Conservation (phyloP, 1,140 invertebrate species). For the Atta colombica region DNA sequence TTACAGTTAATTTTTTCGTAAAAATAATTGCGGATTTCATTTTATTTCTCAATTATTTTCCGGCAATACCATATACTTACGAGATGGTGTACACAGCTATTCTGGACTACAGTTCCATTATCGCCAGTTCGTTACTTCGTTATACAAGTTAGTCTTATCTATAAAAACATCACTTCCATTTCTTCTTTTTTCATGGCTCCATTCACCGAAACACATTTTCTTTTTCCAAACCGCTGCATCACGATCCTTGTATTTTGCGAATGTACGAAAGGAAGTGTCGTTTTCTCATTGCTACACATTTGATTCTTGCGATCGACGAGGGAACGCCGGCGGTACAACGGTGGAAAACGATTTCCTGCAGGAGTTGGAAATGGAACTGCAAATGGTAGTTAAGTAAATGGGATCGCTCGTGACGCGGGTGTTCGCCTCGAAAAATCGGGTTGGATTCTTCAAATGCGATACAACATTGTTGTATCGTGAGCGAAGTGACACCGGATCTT, state of each 20-base stretch:
- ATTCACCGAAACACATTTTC: constrained; percentile 19
- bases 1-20: neutral
- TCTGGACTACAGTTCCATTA: neutral
- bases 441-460: constrained; percentile 61
- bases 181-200: neutral
- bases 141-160: neutral
- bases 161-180: constrained; percentile 11
- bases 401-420: constrained; percentile 65
- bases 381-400: constrained; percentile 74
- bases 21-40: neutral
- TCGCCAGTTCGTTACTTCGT: neutral
- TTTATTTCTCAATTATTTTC: constrained; percentile 19
- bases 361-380: constrained; percentile 27
- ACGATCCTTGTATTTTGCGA: constrained; percentile 23
- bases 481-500: constrained; percentile 56
- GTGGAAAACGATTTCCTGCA: constrained; percentile 51
- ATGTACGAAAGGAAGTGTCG: constrained; percentile 20
- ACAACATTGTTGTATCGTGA: constrained; percentile 50
- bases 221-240: constrained; percentile 17
- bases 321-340: neutral
- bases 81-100: neutral
- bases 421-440: constrained; percentile 55
- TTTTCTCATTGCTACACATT: constrained; percentile 43
- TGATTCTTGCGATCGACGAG: constrained; percentile 20
- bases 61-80: neutral